phyloP scores from a whole-genome alignment of 2,888 invertebrate genomes.

The Caenorhabditis sp. region DNA sequence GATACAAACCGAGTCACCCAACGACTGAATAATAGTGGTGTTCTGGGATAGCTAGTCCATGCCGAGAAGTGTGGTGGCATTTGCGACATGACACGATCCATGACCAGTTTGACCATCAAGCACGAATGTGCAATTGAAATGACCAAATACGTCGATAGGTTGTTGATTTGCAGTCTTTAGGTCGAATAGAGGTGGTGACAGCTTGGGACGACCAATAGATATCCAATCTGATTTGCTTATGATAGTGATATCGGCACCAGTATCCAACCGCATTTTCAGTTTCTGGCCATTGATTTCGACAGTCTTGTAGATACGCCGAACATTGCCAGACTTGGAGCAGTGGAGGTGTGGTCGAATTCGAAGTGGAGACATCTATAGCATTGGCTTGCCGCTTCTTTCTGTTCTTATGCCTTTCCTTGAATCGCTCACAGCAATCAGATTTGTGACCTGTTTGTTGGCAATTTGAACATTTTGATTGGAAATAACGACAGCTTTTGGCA shows the following conservation, averaged over 20 bases:
- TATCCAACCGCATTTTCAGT: constrained; percentile 11
- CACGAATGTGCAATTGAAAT: constrained; percentile 4
- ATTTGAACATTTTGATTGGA: no score
- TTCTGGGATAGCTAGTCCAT: constrained; percentile 11
- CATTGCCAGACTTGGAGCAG: no score
- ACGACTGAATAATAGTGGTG: no score
- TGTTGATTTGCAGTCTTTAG: constrained; percentile 3
- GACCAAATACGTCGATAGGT: constrained; percentile 4
- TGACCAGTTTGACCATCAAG: not conserved
- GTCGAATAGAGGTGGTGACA: not conserved
- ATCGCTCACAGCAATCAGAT: no score
- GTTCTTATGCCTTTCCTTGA: no score
- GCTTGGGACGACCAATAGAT: constrained; percentile 2
- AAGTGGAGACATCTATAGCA: no score
- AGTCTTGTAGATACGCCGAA: not conserved
- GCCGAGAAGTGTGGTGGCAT: constrained; percentile 8
- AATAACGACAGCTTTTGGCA: no score
- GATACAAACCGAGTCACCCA: no score
- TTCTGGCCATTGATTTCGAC: not conserved
- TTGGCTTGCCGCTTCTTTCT: no score
- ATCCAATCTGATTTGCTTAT: constrained; percentile 3
- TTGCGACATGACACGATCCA: not conserved
- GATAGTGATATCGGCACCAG: constrained; percentile 23
- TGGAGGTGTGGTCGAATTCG: no score
- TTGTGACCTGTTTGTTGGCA: no score